Percentiles rank a stretch among this genome's conserved stretches.
phyloP scores from a whole-genome alignment of 2,888 invertebrate genomes.

The Ptycholaimellus sp. region DNA sequence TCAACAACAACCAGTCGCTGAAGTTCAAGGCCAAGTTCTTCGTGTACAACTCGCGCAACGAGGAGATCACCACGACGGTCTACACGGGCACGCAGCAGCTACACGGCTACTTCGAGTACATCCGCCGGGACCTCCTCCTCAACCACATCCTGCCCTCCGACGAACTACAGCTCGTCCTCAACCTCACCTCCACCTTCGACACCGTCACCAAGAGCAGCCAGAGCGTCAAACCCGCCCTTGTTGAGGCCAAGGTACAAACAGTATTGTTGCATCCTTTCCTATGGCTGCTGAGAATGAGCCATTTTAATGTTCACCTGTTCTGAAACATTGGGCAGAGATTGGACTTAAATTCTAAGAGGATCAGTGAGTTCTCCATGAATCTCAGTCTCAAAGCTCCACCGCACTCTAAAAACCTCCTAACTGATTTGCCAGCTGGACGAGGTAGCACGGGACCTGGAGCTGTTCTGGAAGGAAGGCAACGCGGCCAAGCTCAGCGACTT shows the following conservation, averaged over 20 bases:
- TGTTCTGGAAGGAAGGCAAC: conserved; percentile 11
- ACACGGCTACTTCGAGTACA: conserved; percentile 22
- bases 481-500: conserved; percentile 20
- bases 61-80: conserved; percentile 23
- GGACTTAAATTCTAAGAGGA: no score
- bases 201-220: conserved; percentile 18
- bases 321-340: no score
- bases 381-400: no score
- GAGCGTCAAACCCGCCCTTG: conserved; percentile 8
- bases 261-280: no score
- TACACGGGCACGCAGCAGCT: conserved; percentile 25
- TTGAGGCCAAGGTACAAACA: no score
- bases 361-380: no score
- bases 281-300: no score
- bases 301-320: no score
- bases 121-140: conserved; percentile 20
- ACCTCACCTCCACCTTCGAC: conserved; percentile 20
- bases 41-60: conserved; percentile 18
- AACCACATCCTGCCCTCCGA: conserved; percentile 14
- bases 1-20: conserved; percentile 10
- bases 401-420: no score
- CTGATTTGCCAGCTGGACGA: no score
- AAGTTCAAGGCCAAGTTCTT: conserved; percentile 20
- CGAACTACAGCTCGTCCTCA: conserved; percentile 18
- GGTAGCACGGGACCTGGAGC: conserved; percentile 16